These are phyloP conservation scores for Sarcophaga rosellei DNA, from an alignment of 2,888 invertebrate species.

Conservation along the genomic window DNA sequence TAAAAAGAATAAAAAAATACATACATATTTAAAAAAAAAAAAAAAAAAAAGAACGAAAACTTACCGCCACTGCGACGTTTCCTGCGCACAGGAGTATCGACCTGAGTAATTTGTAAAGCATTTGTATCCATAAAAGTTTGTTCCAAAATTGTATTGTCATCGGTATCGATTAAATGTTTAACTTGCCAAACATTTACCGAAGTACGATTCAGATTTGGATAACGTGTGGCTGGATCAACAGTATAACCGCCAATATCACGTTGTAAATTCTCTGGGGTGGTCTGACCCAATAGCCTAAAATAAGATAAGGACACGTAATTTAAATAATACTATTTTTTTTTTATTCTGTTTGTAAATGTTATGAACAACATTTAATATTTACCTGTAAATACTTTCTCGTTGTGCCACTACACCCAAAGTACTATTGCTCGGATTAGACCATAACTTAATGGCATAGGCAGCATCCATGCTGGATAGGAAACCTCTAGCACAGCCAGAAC, in stretches of 20 bases:
- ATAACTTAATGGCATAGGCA: conserved; percentile 95
- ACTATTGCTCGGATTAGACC: conserved; percentile 86
- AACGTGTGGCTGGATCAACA: conserved; percentile 92
- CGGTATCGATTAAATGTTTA: conserved; percentile 87
- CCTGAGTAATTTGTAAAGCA: conserved; percentile 84
- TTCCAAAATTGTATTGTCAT: conserved; percentile 85
- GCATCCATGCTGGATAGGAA: conserved; percentile 98
- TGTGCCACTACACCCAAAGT: conserved; percentile 93
- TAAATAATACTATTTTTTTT: background rate
- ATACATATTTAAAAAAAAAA: background rate
- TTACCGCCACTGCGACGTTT: conserved; percentile 80
- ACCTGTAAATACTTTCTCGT: conserved; percentile 95
- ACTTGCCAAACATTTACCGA: conserved; percentile 90
- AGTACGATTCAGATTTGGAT: conserved; percentile 90
- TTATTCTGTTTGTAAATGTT: background rate
- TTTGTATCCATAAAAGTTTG: conserved; percentile 82
- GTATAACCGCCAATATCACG: conserved; percentile 94
- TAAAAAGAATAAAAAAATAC: background rate
- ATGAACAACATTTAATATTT: conserved; percentile 74
- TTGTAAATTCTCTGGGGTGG: conserved; percentile 97
- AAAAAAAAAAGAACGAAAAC: conserved; percentile 7
- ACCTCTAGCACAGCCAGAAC: conserved; percentile 98
- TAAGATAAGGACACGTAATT: background rate
- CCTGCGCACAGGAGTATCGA: conserved; percentile 83
- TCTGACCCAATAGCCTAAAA: conserved; percentile 88